Percentiles rank a stretch among this genome's conserved stretches.
Conservation (phyloP, 2,888 invertebrate species). For the Coelopa pilipes region DNA sequence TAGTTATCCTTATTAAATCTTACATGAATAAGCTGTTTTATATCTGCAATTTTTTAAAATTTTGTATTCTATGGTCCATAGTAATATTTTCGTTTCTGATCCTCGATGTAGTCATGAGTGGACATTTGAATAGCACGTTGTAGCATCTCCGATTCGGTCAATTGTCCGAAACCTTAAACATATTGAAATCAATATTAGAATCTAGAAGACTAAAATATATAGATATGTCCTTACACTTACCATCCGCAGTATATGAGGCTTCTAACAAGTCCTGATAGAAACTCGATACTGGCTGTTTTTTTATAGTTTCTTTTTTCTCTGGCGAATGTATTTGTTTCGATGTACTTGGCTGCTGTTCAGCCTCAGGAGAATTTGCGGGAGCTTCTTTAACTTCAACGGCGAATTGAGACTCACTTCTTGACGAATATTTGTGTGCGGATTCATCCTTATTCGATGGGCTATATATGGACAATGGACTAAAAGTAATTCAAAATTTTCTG, state of each 20-base stretch:
- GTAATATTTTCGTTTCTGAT: slow-evolving; percentile 63
- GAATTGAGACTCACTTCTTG: no score
- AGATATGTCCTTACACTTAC: slow-evolving; percentile 46
- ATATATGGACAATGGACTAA: no score
- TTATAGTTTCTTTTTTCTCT: slow-evolving; percentile 24
- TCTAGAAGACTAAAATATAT: background rate
- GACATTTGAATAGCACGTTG: slow-evolving; percentile 66
- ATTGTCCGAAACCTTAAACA: slow-evolving; percentile 50
- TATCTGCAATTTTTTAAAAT: background rate
- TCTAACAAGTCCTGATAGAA: slow-evolving; percentile 67
- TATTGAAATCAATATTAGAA: slow-evolving; percentile 6
- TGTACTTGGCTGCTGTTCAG: slow-evolving; percentile 59
- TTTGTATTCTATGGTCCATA: slow-evolving; percentile 55
- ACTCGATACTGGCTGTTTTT: slow-evolving; percentile 55
- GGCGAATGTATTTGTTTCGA: slow-evolving; percentile 55
- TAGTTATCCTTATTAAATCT: no score
- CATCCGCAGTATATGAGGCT: slow-evolving; percentile 65
- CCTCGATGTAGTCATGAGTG: slow-evolving; percentile 66
- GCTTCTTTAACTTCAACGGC: no score
- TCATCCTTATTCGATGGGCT: no score
- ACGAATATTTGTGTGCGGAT: no score
- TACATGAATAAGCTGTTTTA: no score
- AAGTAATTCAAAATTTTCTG: no score
- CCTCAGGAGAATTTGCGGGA: no score
- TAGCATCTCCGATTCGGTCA: slow-evolving; percentile 65